phyloP scores from a whole-genome alignment of 1,140 invertebrate species.

The Achatina immaculata region DNA sequence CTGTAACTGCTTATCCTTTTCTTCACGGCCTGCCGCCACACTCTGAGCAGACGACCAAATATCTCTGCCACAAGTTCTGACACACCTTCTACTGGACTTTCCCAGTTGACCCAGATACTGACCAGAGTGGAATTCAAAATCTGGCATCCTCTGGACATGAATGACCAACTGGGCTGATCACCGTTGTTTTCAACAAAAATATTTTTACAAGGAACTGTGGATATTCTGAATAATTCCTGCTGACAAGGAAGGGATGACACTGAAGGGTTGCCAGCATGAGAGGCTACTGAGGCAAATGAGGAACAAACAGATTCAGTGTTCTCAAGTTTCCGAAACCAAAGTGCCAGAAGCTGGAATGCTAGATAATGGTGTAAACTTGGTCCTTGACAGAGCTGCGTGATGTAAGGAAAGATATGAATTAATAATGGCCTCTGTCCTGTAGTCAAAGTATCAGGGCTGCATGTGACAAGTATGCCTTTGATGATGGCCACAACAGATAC shows the following conservation, averaged over 20 bases:
- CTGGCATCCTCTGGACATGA: conserved; percentile 9
- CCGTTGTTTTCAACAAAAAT: too few species aligned
- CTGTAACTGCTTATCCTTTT: not conserved
- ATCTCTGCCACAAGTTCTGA: conserved; percentile 50
- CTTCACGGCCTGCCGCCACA: conserved; percentile 43
- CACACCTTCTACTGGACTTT: conserved; percentile 64
- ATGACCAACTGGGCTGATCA: too few species aligned
- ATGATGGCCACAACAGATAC: not conserved
- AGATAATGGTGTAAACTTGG: conserved; percentile 50
- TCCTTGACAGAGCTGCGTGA: conserved; percentile 46
- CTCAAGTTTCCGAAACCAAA: conserved; percentile 50
- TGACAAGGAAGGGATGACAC: too few species aligned
- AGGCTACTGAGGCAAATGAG: not conserved
- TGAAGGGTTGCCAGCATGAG: not conserved
- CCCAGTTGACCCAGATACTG: conserved; percentile 53
- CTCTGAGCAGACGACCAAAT: conserved; percentile 48
- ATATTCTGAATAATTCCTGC: too few species aligned
- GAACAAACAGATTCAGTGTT: too few species aligned
- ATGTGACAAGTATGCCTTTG: conserved; percentile 31
- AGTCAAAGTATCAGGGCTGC: not conserved
- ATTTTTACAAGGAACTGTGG: too few species aligned
- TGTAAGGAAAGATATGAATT: conserved; percentile 36
- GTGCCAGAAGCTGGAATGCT: conserved; percentile 51
- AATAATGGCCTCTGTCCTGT: conserved; percentile 19
- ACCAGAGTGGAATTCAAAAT: conserved; percentile 37